Percentiles rank a stretch among this genome's conserved stretches.
Evolutionary conservation across 2,888 invertebrate species (phyloP).

Genomic region (Cephus pulcher): DNA sequence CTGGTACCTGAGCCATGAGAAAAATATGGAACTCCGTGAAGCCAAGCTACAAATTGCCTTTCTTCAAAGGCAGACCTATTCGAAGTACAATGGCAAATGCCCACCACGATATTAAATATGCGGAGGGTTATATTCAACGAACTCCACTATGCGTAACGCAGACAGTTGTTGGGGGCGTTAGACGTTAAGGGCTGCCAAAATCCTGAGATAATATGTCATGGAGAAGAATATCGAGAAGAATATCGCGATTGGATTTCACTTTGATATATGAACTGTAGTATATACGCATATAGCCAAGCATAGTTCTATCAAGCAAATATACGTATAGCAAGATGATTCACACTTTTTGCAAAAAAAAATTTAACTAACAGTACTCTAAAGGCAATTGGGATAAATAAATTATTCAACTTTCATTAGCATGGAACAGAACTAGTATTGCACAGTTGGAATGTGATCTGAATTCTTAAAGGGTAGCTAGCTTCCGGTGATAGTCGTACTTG

Average conservation of each 20-base stretch:
- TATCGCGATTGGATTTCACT: background rate
- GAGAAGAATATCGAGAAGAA: background rate
- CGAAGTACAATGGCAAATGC: background rate
- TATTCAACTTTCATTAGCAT: background rate
- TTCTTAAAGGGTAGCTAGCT: background rate
- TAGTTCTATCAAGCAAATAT: no score
- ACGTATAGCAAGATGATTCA: background rate
- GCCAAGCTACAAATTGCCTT: background rate
- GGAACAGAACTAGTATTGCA: background rate
- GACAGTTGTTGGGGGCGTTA: background rate
- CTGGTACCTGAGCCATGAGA: background rate
- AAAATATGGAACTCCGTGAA: background rate
- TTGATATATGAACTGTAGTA: background rate
- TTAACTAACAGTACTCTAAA: background rate
- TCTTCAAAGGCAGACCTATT: background rate
- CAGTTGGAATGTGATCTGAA: background rate
- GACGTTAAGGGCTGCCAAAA: background rate
- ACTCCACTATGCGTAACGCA: background rate
- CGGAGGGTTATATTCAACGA: background rate
- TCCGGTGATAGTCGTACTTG: background rate
- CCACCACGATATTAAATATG: background rate
- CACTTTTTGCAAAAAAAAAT: background rate
- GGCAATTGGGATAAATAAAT: background rate
- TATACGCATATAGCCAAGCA: background rate
- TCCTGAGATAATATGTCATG: background rate